Base-by-base conservation (phyloP, 2,888 invertebrate genomes). In the Psylliodes chrysocephalus region DNA sequence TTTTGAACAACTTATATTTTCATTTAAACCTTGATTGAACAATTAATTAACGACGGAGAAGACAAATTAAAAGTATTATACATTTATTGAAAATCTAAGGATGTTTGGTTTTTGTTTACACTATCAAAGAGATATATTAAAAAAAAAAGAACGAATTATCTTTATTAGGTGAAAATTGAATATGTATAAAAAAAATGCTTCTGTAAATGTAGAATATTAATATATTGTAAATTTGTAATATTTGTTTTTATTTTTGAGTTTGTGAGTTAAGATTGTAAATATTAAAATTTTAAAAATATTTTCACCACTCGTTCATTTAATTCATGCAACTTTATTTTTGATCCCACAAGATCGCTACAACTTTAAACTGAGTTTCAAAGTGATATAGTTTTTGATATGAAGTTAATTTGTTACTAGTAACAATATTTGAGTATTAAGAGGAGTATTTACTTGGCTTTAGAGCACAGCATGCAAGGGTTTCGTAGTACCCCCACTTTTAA, bases 161-260 rank as follows among this genome's bases (percentile, higher is more conserved):
- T 47, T 66, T 62, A 67, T 53, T 66, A 68, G 66, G 63, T 69
- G 64, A 63, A 60, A 65, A 66, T 70, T 68, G 53, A 67, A 68
- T 57, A 68, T 69, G 69, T 71, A 71, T 69, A 67, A 69, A n/a
- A n/a, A n/a, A n/a, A 67, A 67, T 62, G 67, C 64, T 66, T 68
- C 61, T 70, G 68, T 67, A 67, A 63, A 64, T 62, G 65, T 68
- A 64, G 71, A 62, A 47, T 53, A 55, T 60, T 54, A 67, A 64
- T 60, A 67, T 54, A 63, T 60, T 71, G 71, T 72, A 73, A 69
- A 71, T 71, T 73, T 71, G 70, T 71, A 72, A 70, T 65, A 69
- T 72, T 67, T 66, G 56, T 71, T 71, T 68, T 62, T 64, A 40
- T 54, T 54, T 52, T 66, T 66, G 64, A 57, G 57, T 67, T 60